phyloP scores from a whole-genome alignment of 2,797 vertebrate species.

The Pachyuromys duprasi region DNA sequence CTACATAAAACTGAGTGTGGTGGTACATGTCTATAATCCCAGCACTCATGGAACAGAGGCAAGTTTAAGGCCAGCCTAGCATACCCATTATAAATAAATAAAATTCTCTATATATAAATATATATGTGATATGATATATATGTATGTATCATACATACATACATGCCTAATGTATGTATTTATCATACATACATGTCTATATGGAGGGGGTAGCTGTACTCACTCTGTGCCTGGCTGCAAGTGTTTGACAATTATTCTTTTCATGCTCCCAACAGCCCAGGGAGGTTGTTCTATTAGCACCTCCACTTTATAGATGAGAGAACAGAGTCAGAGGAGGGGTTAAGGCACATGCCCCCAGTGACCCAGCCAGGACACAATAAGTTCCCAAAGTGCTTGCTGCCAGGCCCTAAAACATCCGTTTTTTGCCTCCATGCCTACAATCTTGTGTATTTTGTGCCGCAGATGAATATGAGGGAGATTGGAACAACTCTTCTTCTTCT shows the following conservation, averaged over 20 bases:
- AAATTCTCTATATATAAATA: neutral
- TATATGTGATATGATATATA: too few relatives aligned
- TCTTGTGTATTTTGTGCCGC: conserved; percentile 74
- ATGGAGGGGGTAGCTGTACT: neutral
- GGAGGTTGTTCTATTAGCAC: neutral
- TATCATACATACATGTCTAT: neutral
- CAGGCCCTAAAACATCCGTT: neutral
- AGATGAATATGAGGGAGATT: conserved; percentile 93
- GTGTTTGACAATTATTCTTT: conserved; percentile 9
- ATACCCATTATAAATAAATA: neutral
- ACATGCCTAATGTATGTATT: neutral
- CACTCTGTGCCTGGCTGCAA: neutral
- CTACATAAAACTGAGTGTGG: neutral
- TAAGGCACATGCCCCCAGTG: neutral
- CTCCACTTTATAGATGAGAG: neutral
- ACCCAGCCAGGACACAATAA: neutral
- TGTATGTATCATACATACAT: neutral
- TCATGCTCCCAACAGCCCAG: neutral
- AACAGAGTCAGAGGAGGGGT: neutral
- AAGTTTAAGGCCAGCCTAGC: neutral
- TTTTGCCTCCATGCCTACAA: neutral
- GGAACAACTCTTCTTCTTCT: conserved; percentile 91
- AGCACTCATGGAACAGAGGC: neutral
- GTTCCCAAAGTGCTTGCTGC: too few relatives aligned
- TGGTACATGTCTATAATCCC: neutral